Evolutionary conservation across 2,888 invertebrate species (phyloP).

Genomic region (Yponomeuta sedellus): DNA sequence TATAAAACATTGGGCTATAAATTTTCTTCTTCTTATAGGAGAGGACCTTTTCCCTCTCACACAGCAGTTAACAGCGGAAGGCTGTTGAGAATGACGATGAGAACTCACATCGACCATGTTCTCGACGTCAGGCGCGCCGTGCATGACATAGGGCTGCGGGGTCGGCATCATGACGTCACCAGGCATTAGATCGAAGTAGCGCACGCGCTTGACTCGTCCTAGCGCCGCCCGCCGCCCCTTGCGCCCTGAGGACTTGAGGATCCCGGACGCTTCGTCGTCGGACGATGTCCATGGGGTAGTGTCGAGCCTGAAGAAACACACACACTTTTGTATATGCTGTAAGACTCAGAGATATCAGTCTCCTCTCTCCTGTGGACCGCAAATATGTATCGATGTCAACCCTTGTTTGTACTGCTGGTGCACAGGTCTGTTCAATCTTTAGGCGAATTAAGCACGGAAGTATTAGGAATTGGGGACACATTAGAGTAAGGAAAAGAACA

Average conservation of each 20-base stretch:
- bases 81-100: background rate
- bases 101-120: slow-evolving; percentile 52
- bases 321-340: background rate
- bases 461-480: too few relatives aligned
- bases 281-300: background rate
- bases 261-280: background rate
- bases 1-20: too few relatives aligned
- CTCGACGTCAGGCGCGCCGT: slow-evolving; percentile 47
- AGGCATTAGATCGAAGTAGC: slow-evolving; percentile 47
- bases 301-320: background rate
- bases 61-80: background rate
- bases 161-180: slow-evolving; percentile 48
- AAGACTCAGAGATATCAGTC: too few relatives aligned
- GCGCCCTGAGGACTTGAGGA: background rate
- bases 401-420: too few relatives aligned
- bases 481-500: too few relatives aligned
- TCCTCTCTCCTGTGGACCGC: too few relatives aligned
- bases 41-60: too few relatives aligned
- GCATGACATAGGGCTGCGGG: slow-evolving; percentile 44
- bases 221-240: slow-evolving; percentile 30
- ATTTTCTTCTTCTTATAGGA: too few relatives aligned
- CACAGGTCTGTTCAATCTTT: too few relatives aligned
- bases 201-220: slow-evolving; percentile 40
- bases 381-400: too few relatives aligned
- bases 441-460: too few relatives aligned